A percentile compares a stretch with the other conserved stretches of the same genome.
Conservation (phyloP, 2,888 invertebrate genomes). For the Aspidapion aeneum region DNA sequence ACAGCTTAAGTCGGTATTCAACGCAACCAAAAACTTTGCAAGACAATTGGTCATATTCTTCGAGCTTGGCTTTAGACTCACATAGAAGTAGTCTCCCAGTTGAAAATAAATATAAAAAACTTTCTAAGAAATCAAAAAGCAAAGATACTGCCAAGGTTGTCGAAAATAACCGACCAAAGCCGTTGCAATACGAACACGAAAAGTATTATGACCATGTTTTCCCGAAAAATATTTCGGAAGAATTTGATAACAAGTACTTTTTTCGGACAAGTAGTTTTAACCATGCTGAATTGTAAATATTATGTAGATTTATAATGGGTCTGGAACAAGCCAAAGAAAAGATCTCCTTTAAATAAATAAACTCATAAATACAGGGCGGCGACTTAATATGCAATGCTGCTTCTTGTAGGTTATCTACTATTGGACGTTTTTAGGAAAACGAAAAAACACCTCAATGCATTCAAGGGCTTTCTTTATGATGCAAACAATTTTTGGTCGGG, state of each 20-base stretch:
- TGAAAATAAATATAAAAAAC: slow-evolving; percentile 32
- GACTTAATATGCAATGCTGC: too few relatives aligned
- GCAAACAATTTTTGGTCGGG: too few relatives aligned
- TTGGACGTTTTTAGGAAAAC: too few relatives aligned
- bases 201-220: slow-evolving; percentile 61
- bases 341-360: too few relatives aligned
- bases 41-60: slow-evolving; percentile 40
- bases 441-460: too few relatives aligned
- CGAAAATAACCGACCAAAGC: slow-evolving; percentile 51
- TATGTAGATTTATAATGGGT: too few relatives aligned
- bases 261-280: slow-evolving; percentile 45
- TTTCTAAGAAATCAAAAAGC: slow-evolving; percentile 33
- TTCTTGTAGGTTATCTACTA: too few relatives aligned
- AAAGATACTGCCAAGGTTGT: slow-evolving; percentile 28
- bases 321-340: neutral
- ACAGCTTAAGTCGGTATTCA: slow-evolving; percentile 43
- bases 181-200: slow-evolving; percentile 57
- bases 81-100: slow-evolving; percentile 32
- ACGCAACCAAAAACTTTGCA: slow-evolving; percentile 31
- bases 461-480: too few relatives aligned
- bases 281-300: slow-evolving; percentile 48
- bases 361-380: too few relatives aligned
- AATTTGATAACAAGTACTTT: slow-evolving; percentile 38
- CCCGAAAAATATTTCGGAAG: slow-evolving; percentile 42
- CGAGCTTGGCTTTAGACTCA: slow-evolving; percentile 29